phyloP scores from a whole-genome alignment of 2,888 invertebrate species.

The Lycocerus yunnanus region DNA sequence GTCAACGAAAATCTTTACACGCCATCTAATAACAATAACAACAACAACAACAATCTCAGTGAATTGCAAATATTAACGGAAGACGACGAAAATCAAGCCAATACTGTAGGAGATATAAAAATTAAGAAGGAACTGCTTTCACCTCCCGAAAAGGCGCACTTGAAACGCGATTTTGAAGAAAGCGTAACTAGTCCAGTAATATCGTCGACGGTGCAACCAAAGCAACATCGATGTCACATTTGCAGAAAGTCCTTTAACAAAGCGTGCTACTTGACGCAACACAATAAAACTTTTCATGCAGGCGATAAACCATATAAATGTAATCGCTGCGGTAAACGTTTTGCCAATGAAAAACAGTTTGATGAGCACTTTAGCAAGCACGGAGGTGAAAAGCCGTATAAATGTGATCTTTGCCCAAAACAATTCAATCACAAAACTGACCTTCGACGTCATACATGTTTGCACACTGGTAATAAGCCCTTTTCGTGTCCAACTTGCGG shows the following conservation, averaged over 20 bases:
- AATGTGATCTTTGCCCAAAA: conserved; percentile 83
- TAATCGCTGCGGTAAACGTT: conserved; percentile 83
- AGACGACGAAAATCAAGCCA: conserved; percentile 36
- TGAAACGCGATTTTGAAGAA: conserved; percentile 50
- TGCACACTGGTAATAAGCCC: conserved; percentile 85
- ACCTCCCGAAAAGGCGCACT: conserved; percentile 48
- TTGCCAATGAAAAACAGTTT: conserved; percentile 71
- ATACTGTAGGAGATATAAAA: conserved; percentile 54
- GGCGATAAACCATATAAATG: conserved; percentile 88
- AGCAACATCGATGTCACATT: conserved; percentile 58
- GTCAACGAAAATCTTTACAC: conserved; percentile 30
- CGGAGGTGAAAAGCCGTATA: conserved; percentile 82
- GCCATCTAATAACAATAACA: conserved; percentile 32
- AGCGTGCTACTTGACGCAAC: conserved; percentile 87
- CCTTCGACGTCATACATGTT: conserved; percentile 81
- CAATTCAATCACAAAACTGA: conserved; percentile 92
- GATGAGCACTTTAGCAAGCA: conserved; percentile 78
- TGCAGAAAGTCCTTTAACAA: conserved; percentile 86
- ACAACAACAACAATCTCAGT: conserved; percentile 35
- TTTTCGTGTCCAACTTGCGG: conserved; percentile 80
- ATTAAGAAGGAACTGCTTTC: conserved; percentile 41
- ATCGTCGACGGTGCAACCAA: conserved; percentile 44
- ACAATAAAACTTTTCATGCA: conserved; percentile 87
- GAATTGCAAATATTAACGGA: conserved; percentile 34
- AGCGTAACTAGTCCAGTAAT: conserved; percentile 46